These are phyloP conservation scores for Atherinosoma microstoma DNA, from an alignment of 2,797 vertebrate genomes.

Conservation along the genomic window DNA sequence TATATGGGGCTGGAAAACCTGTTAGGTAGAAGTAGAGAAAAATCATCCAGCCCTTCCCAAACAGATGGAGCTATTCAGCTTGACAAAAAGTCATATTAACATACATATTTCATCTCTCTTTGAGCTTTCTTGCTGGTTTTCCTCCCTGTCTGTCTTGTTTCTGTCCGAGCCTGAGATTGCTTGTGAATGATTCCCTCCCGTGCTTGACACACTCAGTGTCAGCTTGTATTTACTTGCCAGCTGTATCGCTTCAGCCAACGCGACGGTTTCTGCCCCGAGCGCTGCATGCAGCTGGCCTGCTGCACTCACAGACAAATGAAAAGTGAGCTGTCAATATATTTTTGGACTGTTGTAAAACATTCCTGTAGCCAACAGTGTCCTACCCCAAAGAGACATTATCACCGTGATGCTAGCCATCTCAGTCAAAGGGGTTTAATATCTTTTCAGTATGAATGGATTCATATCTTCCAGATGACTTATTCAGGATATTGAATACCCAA, in stretches of 20 bases:
- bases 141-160: slow-evolving; percentile 38
- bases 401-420: slow-evolving; percentile 53
- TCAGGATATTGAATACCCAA: slow-evolving; percentile 49
- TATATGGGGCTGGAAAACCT: not conserved
- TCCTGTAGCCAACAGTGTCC: slow-evolving; percentile 62
- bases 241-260: slow-evolving; percentile 53
- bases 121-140: slow-evolving; percentile 35
- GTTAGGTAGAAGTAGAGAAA: not conserved
- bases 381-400: slow-evolving; percentile 58
- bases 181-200: slow-evolving; percentile 58
- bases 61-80: slow-evolving; percentile 38
- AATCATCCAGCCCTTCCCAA: not conserved
- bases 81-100: slow-evolving; percentile 52
- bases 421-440: slow-evolving; percentile 58
- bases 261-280: slow-evolving; percentile 44
- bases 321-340: slow-evolving; percentile 71
- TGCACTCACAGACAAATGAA: slow-evolving; percentile 62
- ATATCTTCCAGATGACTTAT: slow-evolving; percentile 57
- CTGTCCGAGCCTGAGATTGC: slow-evolving; percentile 39
- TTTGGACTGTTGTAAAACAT: slow-evolving; percentile 70
- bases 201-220: slow-evolving; percentile 62
- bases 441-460: slow-evolving; percentile 52
- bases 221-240: slow-evolving; percentile 59
- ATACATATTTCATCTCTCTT: slow-evolving; percentile 57
- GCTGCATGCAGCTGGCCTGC: slow-evolving; percentile 46